Base-by-base conservation (phyloP, 2,888 invertebrate species). In the Sminthurinus aureus region DNA sequence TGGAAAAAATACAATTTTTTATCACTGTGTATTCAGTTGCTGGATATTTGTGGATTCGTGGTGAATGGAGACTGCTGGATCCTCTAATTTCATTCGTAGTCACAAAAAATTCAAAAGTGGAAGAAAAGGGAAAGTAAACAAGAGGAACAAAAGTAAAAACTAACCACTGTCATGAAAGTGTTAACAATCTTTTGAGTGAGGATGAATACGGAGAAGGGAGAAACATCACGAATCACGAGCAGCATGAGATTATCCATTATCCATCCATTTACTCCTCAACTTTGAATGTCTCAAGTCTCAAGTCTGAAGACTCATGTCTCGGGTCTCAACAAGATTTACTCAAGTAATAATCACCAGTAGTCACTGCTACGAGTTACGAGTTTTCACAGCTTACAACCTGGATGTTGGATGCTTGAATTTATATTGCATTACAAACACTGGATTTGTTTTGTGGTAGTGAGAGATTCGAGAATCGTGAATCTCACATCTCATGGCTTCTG, bases 131-230 rank as follows among this genome's bases (percentile, higher is more conserved):
- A 79, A 69, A 50, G 67, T 79, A 67, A 69, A 79, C 79, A 67
- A n/a, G 67, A 12, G 22, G 50, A 79, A 20, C 50, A 50, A 69
- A 69, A 69, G 18, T 79, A n/a, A 50, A 81, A 81, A 74, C 51
- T n/a, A 80, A 67, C 22, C 18, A 64, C n/a, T 81, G 64, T 75
- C 81, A 81, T 81, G 64, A 26, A 81, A 75, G 81, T 81, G 81
- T 81, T 81, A 81, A 81, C 58, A 81, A 81, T 81, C 26, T 50
- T 26, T 71, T 38, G 71, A 20, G 58, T 50, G 74, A 73, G 81
- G 11, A 69, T 69, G 11, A 69, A 69, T 69, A 69, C 4, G 11
- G n/a, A n/a, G 6, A 38, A 38, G 1, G 38, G 6, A 38, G 38
- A 6, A 38, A 38, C 38, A 38, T 38, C 6, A 38, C 64, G 64